Conservation (phyloP, 1,140 invertebrate genomes). For the Ruditapes philippinarum region DNA sequence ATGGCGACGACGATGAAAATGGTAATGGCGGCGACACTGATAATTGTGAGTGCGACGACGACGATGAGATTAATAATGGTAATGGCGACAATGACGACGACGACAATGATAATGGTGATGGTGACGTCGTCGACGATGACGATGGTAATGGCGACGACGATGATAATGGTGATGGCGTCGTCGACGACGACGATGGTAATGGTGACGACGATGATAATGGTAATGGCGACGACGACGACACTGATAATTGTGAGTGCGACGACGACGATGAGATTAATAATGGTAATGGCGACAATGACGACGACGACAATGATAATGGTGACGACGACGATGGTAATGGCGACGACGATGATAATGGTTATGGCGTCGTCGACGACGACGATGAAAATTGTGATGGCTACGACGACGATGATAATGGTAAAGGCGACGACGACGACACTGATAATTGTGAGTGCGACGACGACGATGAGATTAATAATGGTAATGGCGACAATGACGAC, state of each 20-base stretch:
- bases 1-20: not conserved
- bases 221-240: not conserved
- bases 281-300: constrained; percentile 8
- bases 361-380: no score
- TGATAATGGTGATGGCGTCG: not conserved
- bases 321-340: not conserved
- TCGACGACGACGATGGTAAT: not conserved
- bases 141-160: not conserved
- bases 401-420: not conserved
- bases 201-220: not conserved
- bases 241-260: no score
- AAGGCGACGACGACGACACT: not conserved
- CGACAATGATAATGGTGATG: not conserved
- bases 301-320: not conserved
- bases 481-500: not conserved
- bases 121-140: not conserved
- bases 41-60: not conserved
- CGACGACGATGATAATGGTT: constrained; percentile 10
- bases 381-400: not conserved
- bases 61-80: not conserved
- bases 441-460: no score
- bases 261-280: no score
- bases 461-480: no score
- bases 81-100: not conserved
- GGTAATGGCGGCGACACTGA: not conserved